Base-by-base conservation (phyloP, 1,140 invertebrate species). In the Agraylea sexmaculata region DNA sequence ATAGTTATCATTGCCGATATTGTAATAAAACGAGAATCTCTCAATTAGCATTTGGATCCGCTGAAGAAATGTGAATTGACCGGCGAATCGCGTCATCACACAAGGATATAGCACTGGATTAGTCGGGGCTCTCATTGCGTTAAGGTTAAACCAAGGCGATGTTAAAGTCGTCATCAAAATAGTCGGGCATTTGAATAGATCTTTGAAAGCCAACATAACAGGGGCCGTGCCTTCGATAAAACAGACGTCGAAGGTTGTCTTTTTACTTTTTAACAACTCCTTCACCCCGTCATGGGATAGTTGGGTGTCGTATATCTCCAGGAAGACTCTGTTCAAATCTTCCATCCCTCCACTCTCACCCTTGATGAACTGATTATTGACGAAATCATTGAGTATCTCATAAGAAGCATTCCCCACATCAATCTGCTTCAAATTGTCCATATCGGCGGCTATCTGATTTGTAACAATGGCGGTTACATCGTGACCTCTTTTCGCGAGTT, bases 401-500 rank as follows among this genome's bases (percentile, higher is more conserved):
- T 61, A 56, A 2, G 53, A 57, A 4, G 56, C 22, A 27, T 60
- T 49, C 22, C 56, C 55, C 0, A 61, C 37, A 21, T 64, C 56
- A 1, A 65, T 56, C 54, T 63, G 54, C n/a, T 46, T 64, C 1
- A 58, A 42, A 42, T 65, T 65, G 5, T 34, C 16, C 1, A 52
- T 53, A 2, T 42, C 22, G 11, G 49, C 10, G 1, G 53, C 47
- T 53, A n/a, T 48, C 8, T 61, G 60, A 49, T 63, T 52, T 7
- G 61, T 43, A 11, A 61, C 64, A 2, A 63, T 45, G 0, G 60
- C 49, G 1, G 60, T 57, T 1, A 73, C 51, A 40, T 68, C 53
- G 48, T 74, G 70, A 8, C 69, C 70, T 31, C 58, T 50, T 22
- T 55, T 60, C 0, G 53, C 56, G 17, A 75, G 49, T 32, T 60